phyloP scores from a whole-genome alignment of 2,888 invertebrate genomes.

The Disparrhopalites patrizii region DNA sequence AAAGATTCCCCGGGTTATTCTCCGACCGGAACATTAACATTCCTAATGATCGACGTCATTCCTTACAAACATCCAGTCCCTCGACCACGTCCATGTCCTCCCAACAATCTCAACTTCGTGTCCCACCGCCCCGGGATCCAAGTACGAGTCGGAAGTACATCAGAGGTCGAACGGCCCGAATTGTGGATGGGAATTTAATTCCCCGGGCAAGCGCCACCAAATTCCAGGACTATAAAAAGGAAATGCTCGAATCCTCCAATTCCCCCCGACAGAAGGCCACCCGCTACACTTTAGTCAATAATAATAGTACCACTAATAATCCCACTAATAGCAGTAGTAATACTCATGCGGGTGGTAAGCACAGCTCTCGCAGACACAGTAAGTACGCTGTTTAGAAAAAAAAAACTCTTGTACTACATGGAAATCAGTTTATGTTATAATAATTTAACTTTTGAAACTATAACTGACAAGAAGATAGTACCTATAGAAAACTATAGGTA shows the following conservation, averaged over 20 bases:
- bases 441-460: too few species aligned
- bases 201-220: conserved; percentile 18
- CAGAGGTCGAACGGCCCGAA: not conserved
- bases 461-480: too few species aligned
- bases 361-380: too few species aligned
- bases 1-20: conserved; percentile 17
- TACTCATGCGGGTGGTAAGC: too few species aligned
- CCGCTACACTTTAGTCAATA: conserved; percentile 5
- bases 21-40: not conserved
- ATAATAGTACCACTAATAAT: not conserved
- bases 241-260: not conserved
- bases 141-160: conserved; percentile 2
- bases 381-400: too few species aligned
- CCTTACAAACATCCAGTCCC: not conserved
- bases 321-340: too few species aligned
- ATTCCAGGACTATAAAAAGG: conserved; percentile 1
- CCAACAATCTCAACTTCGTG: not conserved
- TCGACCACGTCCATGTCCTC: not conserved
- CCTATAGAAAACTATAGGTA: too few species aligned
- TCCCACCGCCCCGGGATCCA: not conserved
- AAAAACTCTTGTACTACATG: too few species aligned
- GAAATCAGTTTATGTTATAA: too few species aligned
- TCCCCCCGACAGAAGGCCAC: conserved; percentile 15
- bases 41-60: not conserved
- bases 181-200: conserved; percentile 21